Evolutionary conservation across 2,888 invertebrate species (phyloP).

Genomic region (Melanchra persicariae): DNA sequence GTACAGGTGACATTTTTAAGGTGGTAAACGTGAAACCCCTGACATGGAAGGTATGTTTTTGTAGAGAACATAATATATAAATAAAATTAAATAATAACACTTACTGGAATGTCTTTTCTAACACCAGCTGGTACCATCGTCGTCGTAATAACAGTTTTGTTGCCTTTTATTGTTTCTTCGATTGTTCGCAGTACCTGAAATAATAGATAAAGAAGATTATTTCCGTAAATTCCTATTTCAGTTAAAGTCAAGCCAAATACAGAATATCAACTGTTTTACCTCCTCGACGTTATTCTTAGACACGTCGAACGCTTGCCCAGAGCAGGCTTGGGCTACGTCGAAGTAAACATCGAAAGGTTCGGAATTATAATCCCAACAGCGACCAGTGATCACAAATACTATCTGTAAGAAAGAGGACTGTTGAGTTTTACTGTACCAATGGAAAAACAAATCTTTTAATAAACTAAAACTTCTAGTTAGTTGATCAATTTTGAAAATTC

Average conservation of each 20-base stretch:
- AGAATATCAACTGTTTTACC: conserved; percentile 36
- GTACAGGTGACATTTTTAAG: no score
- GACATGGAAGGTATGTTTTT: background rate
- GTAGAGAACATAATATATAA: background rate
- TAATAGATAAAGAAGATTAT: background rate
- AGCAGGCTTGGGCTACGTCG: conserved; percentile 59
- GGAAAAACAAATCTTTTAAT: background rate
- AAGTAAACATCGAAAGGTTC: conserved; percentile 48
- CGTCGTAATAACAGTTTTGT: conserved; percentile 37
- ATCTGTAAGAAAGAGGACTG: conserved; percentile 44
- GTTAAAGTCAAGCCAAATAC: background rate
- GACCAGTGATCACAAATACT: conserved; percentile 59
- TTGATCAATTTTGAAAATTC: background rate
- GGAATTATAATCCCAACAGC: conserved; percentile 3
- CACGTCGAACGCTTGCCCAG: conserved; percentile 49
- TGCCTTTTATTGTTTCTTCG: conserved; percentile 52
- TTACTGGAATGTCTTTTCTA: conserved; percentile 43
- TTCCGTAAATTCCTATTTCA: background rate
- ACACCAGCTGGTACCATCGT: conserved; percentile 19
- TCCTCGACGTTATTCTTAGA: conserved; percentile 8
- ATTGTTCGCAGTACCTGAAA: conserved; percentile 56
- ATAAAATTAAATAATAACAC: conserved; percentile 21
- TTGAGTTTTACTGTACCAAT: no score
- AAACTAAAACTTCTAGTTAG: background rate
- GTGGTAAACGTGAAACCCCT: no score